Base-by-base conservation (phyloP, 2,888 invertebrate species). In the Thymelicus sylvestris region DNA sequence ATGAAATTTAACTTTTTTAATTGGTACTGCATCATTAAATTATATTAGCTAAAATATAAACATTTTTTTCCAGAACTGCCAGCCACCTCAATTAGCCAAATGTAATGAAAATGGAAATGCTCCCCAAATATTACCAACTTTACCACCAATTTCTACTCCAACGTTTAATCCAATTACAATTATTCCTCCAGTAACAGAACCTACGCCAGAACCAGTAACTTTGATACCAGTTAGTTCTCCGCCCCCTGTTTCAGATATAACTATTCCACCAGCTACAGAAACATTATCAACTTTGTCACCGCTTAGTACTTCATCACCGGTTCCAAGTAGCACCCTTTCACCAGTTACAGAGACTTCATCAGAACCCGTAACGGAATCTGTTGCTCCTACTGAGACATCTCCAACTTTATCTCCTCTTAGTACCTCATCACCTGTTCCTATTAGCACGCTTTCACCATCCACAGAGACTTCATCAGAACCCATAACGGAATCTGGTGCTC, bases 31-130 rank as follows among this genome's bases (percentile, higher is more conserved):
- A 31, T 31, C 1, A 31, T 31, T 31, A 2, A 31, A 31, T 31
- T 31, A 31, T 44, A 44, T 24, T 60, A 2, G 41, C 39, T 41
- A 15, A 19, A 61, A 19, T 12, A 19, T 19, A 39, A 4, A 12
- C 7, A 47, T 19, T 66, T 13, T 13, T 48, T 59, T 79, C 55
- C 76, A 79, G 79, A 77, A 75, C 67, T 79, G 79, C 59, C 76
- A 77, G 65, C 76, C 77, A 47, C 64, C 74, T 67, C 60, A 66
- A 2, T 57, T 74, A 55, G 71, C 74, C 10, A 64, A 67, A 39
- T 77, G 77, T 66, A 61, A 31, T 15, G 60, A 12, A 12, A 44
- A 44, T 44, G 12, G 10, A 10, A 44, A 44, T 44, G 2, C 4
- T 44, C 44, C 44, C 3, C 44, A 8, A 44, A 44, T 12, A 10